Conservation (phyloP, 2,888 invertebrate species). For the Alviniconcha strummeri region DNA sequence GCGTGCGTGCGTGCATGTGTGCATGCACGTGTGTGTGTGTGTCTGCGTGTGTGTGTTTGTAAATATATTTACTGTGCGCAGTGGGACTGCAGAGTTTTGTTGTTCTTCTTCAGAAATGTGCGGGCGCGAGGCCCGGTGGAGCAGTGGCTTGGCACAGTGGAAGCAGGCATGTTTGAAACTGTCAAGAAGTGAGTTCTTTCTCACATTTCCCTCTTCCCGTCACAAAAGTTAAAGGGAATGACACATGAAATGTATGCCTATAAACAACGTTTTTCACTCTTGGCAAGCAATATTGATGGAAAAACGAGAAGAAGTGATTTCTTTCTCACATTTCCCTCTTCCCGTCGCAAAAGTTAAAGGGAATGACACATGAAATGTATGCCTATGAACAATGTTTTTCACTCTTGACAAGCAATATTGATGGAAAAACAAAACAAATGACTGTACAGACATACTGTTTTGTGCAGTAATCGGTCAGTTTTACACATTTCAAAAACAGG, state of each 20-base stretch:
- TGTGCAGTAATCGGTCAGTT: no score
- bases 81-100: no score
- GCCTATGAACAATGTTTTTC: no score
- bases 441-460: no score
- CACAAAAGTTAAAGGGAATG: not conserved
- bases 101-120: constrained; percentile 62
- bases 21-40: no score
- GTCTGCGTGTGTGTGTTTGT: no score
- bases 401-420: no score
- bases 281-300: no score
- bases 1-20: not conserved
- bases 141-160: constrained; percentile 73
- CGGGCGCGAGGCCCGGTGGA: constrained; percentile 72
- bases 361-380: not conserved
- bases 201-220: not conserved
- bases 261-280: no score
- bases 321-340: not conserved
- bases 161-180: constrained; percentile 73
- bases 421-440: no score
- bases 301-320: constrained; percentile 71
- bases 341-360: not conserved
- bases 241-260: not conserved
- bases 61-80: no score
- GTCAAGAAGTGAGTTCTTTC: constrained; percentile 68
- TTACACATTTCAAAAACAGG: no score